A percentile compares a stretch with the other conserved stretches of the same genome.
Evolutionary conservation across 2,797 vertebrate genomes (phyloP).

Genomic region (Selene dorsalis): DNA sequence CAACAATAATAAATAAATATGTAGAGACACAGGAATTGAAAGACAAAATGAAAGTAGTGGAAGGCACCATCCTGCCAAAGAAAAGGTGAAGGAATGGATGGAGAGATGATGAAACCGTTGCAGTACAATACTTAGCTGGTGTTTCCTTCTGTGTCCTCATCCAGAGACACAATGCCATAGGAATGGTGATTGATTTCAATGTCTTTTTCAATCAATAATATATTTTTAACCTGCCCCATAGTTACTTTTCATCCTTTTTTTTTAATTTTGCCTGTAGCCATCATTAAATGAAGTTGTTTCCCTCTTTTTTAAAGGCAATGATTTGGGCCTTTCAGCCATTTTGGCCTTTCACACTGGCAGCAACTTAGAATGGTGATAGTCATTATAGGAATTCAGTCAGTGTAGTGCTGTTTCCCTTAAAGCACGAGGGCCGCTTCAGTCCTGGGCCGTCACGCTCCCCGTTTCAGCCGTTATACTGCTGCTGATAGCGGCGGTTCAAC

Average conservation of each 20-base stretch:
- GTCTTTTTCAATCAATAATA: slow-evolving; percentile 23
- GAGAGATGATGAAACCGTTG: slow-evolving; percentile 50
- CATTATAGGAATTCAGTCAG: slow-evolving; percentile 9
- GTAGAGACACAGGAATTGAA: slow-evolving; percentile 69
- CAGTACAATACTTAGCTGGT: slow-evolving; percentile 20
- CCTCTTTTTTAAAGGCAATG: slow-evolving; percentile 19
- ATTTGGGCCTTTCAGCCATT: slow-evolving; percentile 8
- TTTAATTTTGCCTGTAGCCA: slow-evolving; percentile 1
- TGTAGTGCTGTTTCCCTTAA: slow-evolving; percentile 22
- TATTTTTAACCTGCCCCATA: slow-evolving; percentile 7
- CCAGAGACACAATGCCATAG: slow-evolving; percentile 12
- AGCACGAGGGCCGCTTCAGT: not conserved
- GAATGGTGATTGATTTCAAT: slow-evolving; percentile 27
- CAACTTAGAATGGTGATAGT: slow-evolving; percentile 3
- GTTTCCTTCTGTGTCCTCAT: slow-evolving; percentile 33
- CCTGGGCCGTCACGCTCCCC: fast-evolving
- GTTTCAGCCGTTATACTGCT: slow-evolving; percentile 93
- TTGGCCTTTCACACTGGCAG: slow-evolving; percentile 12
- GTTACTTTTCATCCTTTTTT: slow-evolving; percentile 13
- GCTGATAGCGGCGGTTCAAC: slow-evolving; percentile 97
- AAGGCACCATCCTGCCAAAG: slow-evolving; percentile 50
- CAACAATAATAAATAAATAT: slow-evolving; percentile 88
- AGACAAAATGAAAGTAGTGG: slow-evolving; percentile 56
- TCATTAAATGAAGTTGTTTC: slow-evolving; percentile 14
- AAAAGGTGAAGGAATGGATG: slow-evolving; percentile 40